Evolutionary conservation across 2,888 invertebrate species (phyloP).

Genomic region (Agonum fuliginosum): DNA sequence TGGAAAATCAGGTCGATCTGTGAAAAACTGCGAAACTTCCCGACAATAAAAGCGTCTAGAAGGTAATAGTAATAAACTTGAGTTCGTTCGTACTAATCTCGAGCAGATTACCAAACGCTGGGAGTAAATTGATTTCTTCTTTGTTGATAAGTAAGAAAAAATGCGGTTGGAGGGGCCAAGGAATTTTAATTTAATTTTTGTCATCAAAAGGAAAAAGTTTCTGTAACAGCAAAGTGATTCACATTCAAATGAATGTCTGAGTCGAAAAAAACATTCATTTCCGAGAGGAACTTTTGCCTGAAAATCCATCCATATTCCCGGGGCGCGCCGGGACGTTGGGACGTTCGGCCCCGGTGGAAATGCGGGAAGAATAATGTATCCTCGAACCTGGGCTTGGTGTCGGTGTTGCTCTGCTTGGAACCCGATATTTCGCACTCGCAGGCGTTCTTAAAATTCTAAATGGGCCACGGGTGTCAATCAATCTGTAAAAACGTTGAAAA

Average conservation of each 20-base stretch:
- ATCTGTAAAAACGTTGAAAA: conserved; percentile 58
- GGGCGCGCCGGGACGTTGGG: too few species aligned
- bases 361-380: conserved; percentile 56
- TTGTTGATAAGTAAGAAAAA: conserved; percentile 54
- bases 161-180: conserved; percentile 35
- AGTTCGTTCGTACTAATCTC: conserved; percentile 50
- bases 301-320: conserved; percentile 57
- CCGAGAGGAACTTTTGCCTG: conserved; percentile 49
- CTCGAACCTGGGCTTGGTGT: conserved; percentile 14
- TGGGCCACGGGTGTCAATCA: conserved; percentile 60
- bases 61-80: conserved; percentile 39
- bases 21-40: conserved; percentile 47
- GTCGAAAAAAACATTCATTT: conserved; percentile 55
- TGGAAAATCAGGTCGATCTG: conserved; percentile 48
- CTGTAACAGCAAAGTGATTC: conserved; percentile 57
- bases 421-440: conserved; percentile 50
- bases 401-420: conserved; percentile 27
- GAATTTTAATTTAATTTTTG: conserved; percentile 60
- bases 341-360: conserved; percentile 45
- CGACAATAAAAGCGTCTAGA: conserved; percentile 44
- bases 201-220: conserved; percentile 59
- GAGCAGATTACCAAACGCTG: conserved; percentile 49
- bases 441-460: conserved; percentile 58
- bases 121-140: conserved; percentile 50
- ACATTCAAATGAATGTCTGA: conserved; percentile 58